These are phyloP conservation scores for Atrichornis clamosus DNA, from an alignment of 2,113 vertebrate species.

Conservation along the genomic window DNA sequence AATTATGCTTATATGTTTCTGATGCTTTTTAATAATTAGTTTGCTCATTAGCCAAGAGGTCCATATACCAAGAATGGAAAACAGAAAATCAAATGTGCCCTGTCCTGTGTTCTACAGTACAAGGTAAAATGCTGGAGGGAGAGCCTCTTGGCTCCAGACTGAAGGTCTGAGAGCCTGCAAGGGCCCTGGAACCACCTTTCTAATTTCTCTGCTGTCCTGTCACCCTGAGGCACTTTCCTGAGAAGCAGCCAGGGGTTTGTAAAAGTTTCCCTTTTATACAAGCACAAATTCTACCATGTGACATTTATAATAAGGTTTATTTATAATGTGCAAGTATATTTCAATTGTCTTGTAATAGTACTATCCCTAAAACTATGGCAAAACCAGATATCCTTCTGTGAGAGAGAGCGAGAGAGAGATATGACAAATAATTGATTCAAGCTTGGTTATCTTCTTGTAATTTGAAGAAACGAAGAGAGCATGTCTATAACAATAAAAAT, in stretches of 20 bases:
- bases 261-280: background rate
- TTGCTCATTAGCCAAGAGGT: background rate
- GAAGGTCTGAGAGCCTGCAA: background rate
- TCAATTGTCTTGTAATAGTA: background rate
- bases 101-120: background rate
- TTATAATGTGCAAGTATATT: background rate
- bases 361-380: background rate
- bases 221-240: background rate
- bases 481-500: background rate
- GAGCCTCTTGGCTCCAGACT: accelerated
- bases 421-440: background rate
- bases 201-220: background rate
- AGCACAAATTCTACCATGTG: background rate
- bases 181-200: background rate
- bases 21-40: background rate
- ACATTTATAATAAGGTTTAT: background rate
- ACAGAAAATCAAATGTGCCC: background rate
- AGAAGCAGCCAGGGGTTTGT: background rate
- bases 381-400: background rate
- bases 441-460: background rate
- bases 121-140: background rate
- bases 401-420: background rate
- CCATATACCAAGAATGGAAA: background rate
- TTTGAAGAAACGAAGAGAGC: background rate
- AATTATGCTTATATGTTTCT: background rate